Conservation (phyloP, 1,140 invertebrate genomes). For the Cotesia typhae region DNA sequence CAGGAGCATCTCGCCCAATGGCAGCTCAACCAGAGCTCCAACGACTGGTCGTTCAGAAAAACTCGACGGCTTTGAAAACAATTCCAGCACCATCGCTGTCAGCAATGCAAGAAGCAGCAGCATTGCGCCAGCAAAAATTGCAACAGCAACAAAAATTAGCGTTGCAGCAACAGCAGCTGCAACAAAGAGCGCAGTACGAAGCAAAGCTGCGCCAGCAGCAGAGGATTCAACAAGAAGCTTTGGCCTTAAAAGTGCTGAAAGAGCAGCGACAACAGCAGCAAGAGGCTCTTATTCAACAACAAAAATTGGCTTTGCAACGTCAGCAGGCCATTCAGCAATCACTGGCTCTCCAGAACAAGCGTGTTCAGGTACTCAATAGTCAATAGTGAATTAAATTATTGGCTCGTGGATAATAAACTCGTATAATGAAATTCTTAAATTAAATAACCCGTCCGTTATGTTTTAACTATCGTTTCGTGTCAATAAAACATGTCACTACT, state of each 20-base stretch:
- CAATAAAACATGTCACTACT: no score
- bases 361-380: constrained; percentile 50
- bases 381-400: not conserved
- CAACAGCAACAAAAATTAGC: constrained; percentile 41
- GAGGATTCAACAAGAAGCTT: constrained; percentile 32
- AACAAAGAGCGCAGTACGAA: constrained; percentile 50
- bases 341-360: constrained; percentile 53
- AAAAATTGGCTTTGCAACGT: constrained; percentile 54
- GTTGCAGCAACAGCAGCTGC: constrained; percentile 51
- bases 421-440: no score
- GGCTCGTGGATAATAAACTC: no score
- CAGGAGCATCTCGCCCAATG: constrained; percentile 66
- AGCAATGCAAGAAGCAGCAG: constrained; percentile 54
- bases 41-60: constrained; percentile 56
- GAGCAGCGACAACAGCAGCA: constrained; percentile 64
- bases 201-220: constrained; percentile 41
- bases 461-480: no score
- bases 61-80: constrained; percentile 52
- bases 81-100: constrained; percentile 51
- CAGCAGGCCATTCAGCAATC: constrained; percentile 48
- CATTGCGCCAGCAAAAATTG: constrained; percentile 52
- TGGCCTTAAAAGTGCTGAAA: constrained; percentile 55
- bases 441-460: no score
- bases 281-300: constrained; percentile 52
- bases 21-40: constrained; percentile 64